Base-by-base conservation (phyloP, 2,113 vertebrate species). In the Protomyctophum bolini region DNA sequence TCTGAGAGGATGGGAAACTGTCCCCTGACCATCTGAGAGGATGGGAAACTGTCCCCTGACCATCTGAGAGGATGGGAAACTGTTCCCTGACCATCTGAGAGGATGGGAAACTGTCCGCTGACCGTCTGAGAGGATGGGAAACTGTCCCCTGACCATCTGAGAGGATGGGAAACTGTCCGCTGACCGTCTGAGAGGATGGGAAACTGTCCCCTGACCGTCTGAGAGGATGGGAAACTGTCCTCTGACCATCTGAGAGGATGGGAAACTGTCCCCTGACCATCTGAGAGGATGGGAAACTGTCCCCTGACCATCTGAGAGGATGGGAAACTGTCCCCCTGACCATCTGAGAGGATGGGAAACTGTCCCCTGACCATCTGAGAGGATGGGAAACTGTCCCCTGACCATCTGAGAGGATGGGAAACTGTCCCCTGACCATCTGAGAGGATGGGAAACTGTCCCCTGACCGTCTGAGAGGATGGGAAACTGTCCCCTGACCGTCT, bases 1-100 rank as follows among this genome's bases (percentile, higher is more conserved):
- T 21, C 21, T 21, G 21, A 21, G 21, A 21, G 21, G 21, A 21
- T 21, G 21, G 21, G 58, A 83, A 59, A 61, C 41, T 74, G 33
- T 73, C 50, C 54, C 82, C 69, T 58, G 64, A 72, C 79, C 21
- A 21, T 21, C 21, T 21, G 21, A 21, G 21, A 21, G 21, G 21
- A 21, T 21, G 21, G 21, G 21, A 21, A 21, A 21, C 21, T 21
- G 21, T 21, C n/a, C n/a, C n/a, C n/a, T n/a, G n/a, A n/a, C n/a
- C n/a, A n/a, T n/a, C n/a, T n/a, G n/a, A n/a, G n/a, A n/a, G n/a
- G n/a, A n/a, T n/a, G n/a, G n/a, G n/a, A n/a, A n/a, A n/a, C n/a
- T n/a, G n/a, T n/a, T n/a, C 50, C 54, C n/a, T 58, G 64, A 72
- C 79, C 21, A 21, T 21, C 21, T 21, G 21, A 21, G 21, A 21